These are phyloP conservation scores for Arrhopalites spinosus DNA, from an alignment of 2,888 invertebrate species.

Conservation along the genomic window DNA sequence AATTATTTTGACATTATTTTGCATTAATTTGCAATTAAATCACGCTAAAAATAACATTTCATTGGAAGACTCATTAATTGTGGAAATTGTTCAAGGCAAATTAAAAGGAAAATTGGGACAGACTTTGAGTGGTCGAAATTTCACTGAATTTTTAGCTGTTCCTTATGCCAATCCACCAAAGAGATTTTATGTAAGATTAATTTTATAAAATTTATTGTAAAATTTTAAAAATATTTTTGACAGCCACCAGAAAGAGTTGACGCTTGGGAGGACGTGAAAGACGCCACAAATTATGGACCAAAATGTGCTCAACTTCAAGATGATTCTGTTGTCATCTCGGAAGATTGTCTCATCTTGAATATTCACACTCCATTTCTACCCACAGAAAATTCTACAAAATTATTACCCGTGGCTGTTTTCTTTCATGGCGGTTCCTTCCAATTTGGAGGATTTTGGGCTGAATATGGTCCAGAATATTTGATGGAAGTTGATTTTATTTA, in stretches of 20 bases:
- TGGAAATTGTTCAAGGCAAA: constrained; percentile 6
- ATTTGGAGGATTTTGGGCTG: constrained; percentile 16
- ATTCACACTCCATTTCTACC: background rate
- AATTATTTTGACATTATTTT: background rate
- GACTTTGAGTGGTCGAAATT: background rate
- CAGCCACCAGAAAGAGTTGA: background rate
- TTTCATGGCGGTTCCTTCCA: constrained; percentile 17
- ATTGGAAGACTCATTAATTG: background rate
- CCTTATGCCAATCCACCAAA: constrained; percentile 14
- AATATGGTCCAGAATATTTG: constrained; percentile 15
- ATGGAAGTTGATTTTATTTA: constrained; percentile 15
- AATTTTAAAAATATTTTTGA: background rate
- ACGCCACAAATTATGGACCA: background rate
- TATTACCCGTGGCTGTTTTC: constrained; percentile 6
- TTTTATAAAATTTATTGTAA: background rate
- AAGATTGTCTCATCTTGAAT: constrained; percentile 2
- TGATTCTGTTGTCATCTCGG: background rate
- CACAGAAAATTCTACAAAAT: background rate
- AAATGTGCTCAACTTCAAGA: background rate
- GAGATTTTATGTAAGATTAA: constrained; percentile 10
- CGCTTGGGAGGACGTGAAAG: background rate
- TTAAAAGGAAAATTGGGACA: background rate
- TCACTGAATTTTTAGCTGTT: constrained; percentile 10
- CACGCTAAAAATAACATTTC: too few relatives aligned
- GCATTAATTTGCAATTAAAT: too few relatives aligned